phyloP scores from a whole-genome alignment of 92 coral and sea anemone species.

The Epizoanthus stellaris region DNA sequence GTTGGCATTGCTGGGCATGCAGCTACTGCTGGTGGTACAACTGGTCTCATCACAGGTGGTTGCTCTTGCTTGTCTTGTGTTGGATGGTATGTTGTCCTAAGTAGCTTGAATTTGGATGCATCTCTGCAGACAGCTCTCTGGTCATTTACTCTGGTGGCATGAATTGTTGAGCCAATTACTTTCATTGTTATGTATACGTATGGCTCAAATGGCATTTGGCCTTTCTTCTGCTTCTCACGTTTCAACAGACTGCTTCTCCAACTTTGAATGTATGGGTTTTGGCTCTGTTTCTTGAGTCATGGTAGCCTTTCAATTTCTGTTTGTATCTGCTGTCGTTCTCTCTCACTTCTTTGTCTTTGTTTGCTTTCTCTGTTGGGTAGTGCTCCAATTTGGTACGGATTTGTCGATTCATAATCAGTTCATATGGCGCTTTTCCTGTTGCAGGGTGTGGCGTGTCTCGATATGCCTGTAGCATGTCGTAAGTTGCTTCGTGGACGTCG shows the following conservation, averaged over 20 bases:
- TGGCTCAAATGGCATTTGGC: conserved; percentile 58
- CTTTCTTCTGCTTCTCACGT: conserved; percentile 61
- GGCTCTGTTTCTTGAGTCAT: conserved; percentile 58
- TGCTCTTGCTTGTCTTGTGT: conserved; percentile 21
- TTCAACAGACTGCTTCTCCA: conserved; percentile 66
- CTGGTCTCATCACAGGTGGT: conserved; percentile 4
- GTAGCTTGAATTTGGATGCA: conserved; percentile 54
- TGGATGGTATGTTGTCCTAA: conserved; percentile 14
- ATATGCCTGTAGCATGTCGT: conserved; percentile 70
- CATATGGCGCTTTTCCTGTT: conserved; percentile 55
- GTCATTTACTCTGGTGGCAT: conserved; percentile 25
- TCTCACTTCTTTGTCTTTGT: conserved; percentile 52
- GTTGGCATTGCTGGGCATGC: conserved; percentile 9
- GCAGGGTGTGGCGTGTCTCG: conserved; percentile 70
- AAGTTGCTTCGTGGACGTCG: conserved; percentile 58
- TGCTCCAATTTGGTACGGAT: conserved; percentile 61
- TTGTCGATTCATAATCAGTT: conserved; percentile 51
- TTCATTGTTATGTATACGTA: background rate
- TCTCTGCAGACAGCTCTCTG: conserved; percentile 55
- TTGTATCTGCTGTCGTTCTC: conserved; percentile 45
- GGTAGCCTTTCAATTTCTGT: conserved; percentile 46
- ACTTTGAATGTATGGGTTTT: conserved; percentile 43
- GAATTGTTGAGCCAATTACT: background rate
- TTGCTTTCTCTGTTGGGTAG: conserved; percentile 47
- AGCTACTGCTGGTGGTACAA: conserved; percentile 1